phyloP scores from a whole-genome alignment of 2,888 invertebrate genomes.

The Orthonychiurus folsomi region DNA sequence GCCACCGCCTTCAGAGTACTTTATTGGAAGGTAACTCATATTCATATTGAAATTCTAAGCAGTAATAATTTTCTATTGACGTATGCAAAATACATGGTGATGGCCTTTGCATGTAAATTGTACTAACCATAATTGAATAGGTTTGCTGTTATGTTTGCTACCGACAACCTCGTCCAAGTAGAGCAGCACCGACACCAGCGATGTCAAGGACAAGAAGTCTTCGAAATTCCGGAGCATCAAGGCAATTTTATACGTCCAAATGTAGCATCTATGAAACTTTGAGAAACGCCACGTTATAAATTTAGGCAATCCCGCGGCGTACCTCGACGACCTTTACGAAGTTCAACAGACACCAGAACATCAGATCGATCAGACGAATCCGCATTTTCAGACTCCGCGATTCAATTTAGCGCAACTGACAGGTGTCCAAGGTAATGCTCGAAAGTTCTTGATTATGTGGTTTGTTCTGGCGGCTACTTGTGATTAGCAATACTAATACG shows the following conservation, averaged over 20 bases:
- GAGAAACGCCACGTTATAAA: no score
- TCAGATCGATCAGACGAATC: slow-evolving; percentile 35
- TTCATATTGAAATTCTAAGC: neutral
- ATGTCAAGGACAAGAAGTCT: slow-evolving; percentile 36
- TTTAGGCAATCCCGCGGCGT: neutral
- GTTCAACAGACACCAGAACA: slow-evolving; percentile 19
- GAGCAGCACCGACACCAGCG: slow-evolving; percentile 23
- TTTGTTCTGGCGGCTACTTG: no score
- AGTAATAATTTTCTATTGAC: neutral
- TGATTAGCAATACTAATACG: no score
- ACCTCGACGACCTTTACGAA: neutral
- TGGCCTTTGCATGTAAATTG: neutral
- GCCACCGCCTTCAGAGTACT: slow-evolving; percentile 82
- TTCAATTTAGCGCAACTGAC: neutral
- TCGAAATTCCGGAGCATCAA: slow-evolving; percentile 23
- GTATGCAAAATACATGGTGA: neutral
- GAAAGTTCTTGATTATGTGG: no score
- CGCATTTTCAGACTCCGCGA: slow-evolving; percentile 31
- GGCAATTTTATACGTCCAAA: no score
- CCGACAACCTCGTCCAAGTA: slow-evolving; percentile 26
- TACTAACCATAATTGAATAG: no score
- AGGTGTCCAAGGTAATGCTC: neutral
- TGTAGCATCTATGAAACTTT: no score
- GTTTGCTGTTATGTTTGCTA: slow-evolving; percentile 40
- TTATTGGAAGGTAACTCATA: slow-evolving; percentile 65